Conservation (phyloP, 2,888 invertebrate species). For the Elysia crispata region DNA sequence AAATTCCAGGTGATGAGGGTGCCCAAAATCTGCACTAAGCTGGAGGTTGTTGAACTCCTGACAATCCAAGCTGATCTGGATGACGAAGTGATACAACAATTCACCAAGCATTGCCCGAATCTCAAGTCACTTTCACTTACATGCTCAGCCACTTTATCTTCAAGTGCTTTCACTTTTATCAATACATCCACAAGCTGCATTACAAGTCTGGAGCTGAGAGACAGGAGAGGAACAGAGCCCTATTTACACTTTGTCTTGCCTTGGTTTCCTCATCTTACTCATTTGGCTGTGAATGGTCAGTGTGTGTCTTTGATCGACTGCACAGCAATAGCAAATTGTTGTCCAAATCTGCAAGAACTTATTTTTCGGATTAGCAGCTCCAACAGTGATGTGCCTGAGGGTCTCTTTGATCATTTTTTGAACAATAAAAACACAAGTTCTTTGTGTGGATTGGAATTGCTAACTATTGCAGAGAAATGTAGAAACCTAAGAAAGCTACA, state of each 20-base stretch:
- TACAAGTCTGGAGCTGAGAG: slow-evolving; percentile 37
- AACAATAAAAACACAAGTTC: slow-evolving; percentile 17
- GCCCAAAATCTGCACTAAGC: slow-evolving; percentile 35
- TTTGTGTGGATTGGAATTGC: slow-evolving; percentile 41
- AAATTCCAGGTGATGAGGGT: slow-evolving; percentile 36
- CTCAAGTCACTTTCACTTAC: slow-evolving; percentile 36
- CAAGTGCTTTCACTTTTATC: slow-evolving; percentile 32
- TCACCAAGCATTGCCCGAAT: slow-evolving; percentile 39
- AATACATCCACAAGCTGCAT: slow-evolving; percentile 9
- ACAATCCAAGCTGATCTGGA: slow-evolving; percentile 45
- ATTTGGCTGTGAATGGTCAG: slow-evolving; percentile 39
- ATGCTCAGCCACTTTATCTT: slow-evolving; percentile 42
- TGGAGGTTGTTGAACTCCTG: slow-evolving; percentile 41
- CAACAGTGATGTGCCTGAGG: background rate
- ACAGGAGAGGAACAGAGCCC: slow-evolving; percentile 41
- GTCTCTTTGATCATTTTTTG: slow-evolving; percentile 37
- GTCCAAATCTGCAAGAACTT: slow-evolving; percentile 43
- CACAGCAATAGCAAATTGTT: slow-evolving; percentile 41
- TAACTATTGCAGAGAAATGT: slow-evolving; percentile 42
- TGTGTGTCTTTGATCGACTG: slow-evolving; percentile 41
- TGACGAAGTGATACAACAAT: slow-evolving; percentile 44
- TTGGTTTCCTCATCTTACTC: slow-evolving; percentile 38
- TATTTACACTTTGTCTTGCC: slow-evolving; percentile 45
- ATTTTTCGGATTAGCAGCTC: slow-evolving; percentile 27
- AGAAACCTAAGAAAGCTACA: slow-evolving; percentile 43